These are phyloP conservation scores for Rhineura floridana DNA, from an alignment of 2,113 vertebrate species.

Conservation along the genomic window DNA sequence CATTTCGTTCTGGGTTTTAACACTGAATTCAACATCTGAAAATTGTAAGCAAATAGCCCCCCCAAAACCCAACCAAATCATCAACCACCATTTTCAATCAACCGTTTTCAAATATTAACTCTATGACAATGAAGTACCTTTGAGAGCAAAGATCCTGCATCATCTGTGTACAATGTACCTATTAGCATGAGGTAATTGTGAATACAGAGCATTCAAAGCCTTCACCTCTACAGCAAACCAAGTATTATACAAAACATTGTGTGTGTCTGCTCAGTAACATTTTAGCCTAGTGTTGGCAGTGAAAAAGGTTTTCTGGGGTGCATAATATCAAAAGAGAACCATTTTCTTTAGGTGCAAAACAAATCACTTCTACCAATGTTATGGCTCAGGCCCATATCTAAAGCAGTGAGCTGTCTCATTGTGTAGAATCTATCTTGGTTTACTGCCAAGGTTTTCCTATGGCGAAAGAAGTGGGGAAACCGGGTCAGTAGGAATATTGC, in stretches of 20 bases:
- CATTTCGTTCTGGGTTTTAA: too few relatives aligned
- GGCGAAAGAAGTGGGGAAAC: slow-evolving; percentile 25
- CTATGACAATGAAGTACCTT: slow-evolving; percentile 60
- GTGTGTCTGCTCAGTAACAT: slow-evolving; percentile 57
- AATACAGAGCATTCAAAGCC: slow-evolving; percentile 9
- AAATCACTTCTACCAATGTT: slow-evolving; percentile 38
- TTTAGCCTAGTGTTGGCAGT: slow-evolving; percentile 46
- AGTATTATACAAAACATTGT: slow-evolving; percentile 42
- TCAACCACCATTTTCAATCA: slow-evolving; percentile 55
- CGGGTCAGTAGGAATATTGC: not conserved
- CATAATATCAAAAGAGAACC: slow-evolving; percentile 24
- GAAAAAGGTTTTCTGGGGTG: slow-evolving; percentile 36
- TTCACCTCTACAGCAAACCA: slow-evolving; percentile 46
- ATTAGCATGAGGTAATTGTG: slow-evolving; percentile 54
- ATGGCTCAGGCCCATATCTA: slow-evolving; percentile 31
- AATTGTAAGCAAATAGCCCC: slow-evolving; percentile 38
- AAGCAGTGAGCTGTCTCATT: slow-evolving; percentile 48
- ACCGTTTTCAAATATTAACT: slow-evolving; percentile 64
- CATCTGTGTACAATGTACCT: slow-evolving; percentile 52
- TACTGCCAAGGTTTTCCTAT: slow-evolving; percentile 31
- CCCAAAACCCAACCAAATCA: slow-evolving; percentile 21
- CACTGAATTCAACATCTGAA: slow-evolving; percentile 53
- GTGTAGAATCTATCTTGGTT: slow-evolving; percentile 57
- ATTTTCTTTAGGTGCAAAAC: slow-evolving; percentile 50
- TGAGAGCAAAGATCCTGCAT: slow-evolving; percentile 62